phyloP scores from a whole-genome alignment of 64 coral and sea anemone genomes.

The Actinia equina region DNA sequence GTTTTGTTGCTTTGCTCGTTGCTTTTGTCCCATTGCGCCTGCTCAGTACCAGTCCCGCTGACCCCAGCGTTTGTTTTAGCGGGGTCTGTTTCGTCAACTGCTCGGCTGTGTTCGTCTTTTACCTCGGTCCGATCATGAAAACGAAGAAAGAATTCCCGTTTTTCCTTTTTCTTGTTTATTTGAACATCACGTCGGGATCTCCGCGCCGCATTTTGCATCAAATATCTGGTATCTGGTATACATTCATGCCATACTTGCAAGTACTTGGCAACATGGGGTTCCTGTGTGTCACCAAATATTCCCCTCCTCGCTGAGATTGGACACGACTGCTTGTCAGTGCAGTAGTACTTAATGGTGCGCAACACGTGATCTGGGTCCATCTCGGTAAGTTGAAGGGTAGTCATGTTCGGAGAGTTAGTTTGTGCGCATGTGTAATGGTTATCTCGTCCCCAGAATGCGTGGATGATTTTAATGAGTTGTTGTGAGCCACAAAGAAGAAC shows the following conservation, averaged over 20 bases:
- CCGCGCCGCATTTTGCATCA: neutral
- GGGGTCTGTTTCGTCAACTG: neutral
- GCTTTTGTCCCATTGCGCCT: constrained; percentile 21
- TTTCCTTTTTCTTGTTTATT: neutral
- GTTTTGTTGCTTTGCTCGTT: constrained; percentile 19
- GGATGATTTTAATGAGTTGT: constrained; percentile 15
- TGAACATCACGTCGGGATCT: neutral
- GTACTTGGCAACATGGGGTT: constrained; percentile 4
- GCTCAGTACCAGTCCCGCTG: neutral
- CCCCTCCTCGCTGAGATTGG: neutral
- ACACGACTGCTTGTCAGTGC: constrained; percentile 7
- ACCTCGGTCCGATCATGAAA: neutral
- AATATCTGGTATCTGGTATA: constrained; percentile 1
- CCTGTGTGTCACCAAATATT: constrained; percentile 8
- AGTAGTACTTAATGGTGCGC: constrained; percentile 19
- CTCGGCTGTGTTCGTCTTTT: constrained; percentile 14
- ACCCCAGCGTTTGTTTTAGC: neutral
- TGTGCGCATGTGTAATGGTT: constrained; percentile 27
- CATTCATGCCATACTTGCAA: constrained; percentile 23
- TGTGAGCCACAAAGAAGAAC: neutral
- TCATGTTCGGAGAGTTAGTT: neutral
- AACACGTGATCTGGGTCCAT: constrained; percentile 29
- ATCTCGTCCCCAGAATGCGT: constrained; percentile 22
- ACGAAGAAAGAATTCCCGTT: constrained; percentile 30
- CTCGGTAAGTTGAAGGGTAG: neutral